A percentile compares a stretch with the other conserved stretches of the same genome.
Evolutionary conservation across 2,113 vertebrate species (phyloP).

Genomic region (Epinephelus moara): DNA sequence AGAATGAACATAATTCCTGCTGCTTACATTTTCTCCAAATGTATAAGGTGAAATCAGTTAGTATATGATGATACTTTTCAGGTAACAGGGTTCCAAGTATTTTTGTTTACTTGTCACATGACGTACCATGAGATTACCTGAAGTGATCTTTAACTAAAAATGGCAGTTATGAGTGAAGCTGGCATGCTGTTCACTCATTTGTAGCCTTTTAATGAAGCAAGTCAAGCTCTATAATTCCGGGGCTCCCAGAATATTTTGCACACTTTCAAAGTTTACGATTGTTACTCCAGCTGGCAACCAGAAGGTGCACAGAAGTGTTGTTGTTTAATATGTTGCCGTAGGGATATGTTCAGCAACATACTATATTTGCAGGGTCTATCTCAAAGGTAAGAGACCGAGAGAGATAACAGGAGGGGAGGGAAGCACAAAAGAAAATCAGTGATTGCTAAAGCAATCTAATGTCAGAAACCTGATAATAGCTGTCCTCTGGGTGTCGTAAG

Average conservation of each 20-base stretch:
- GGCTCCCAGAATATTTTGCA: not conserved
- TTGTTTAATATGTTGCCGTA: not conserved
- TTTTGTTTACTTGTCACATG: not conserved
- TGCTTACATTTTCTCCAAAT: not conserved
- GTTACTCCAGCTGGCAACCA: not conserved
- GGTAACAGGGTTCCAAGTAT: not conserved
- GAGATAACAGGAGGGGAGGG: not conserved
- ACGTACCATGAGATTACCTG: not conserved
- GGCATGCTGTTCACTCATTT: not conserved
- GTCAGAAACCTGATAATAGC: slow-evolving; percentile 23
- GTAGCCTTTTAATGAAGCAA: not conserved
- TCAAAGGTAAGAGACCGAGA: not conserved
- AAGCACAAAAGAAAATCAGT: slow-evolving; percentile 7
- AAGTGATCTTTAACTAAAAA: not conserved
- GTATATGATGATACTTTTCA: not conserved
- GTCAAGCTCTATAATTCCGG: not conserved
- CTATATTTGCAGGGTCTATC: not conserved
- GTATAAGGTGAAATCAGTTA: no score
- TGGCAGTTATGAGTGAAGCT: not conserved
- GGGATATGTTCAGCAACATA: not conserved
- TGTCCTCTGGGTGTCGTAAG: slow-evolving; percentile 40
- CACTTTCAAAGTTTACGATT: not conserved
- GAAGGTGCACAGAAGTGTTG: not conserved
- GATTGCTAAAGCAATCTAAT: slow-evolving; percentile 29
- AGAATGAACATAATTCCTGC: not conserved